A percentile compares a stretch with the other conserved stretches of the same genome.
These are phyloP conservation scores for Tetragonisca angustula DNA, from an alignment of 2,888 invertebrate genomes.

Conservation along the genomic window DNA sequence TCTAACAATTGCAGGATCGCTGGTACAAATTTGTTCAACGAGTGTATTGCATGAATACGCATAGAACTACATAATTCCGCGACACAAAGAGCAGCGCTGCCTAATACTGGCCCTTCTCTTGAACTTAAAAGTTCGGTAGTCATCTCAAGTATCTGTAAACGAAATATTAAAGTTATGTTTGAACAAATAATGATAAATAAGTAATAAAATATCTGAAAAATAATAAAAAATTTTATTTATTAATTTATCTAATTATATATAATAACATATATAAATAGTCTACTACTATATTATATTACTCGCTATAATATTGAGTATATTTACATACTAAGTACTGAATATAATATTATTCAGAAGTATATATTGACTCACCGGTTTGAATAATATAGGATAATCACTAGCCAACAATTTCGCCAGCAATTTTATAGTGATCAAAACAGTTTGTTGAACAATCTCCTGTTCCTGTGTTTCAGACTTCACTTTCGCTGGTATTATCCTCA, in stretches of 20 bases:
- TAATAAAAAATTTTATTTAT: background rate
- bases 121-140: slow-evolving; percentile 88
- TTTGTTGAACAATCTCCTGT: slow-evolving; percentile 90
- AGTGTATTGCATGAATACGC: slow-evolving; percentile 90
- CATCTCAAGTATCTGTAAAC: slow-evolving; percentile 86
- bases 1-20: slow-evolving; percentile 88
- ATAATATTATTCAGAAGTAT: background rate
- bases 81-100: slow-evolving; percentile 90
- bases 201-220: background rate
- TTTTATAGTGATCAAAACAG: slow-evolving; percentile 92
- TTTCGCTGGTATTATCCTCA: slow-evolving; percentile 86
- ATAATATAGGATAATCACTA: slow-evolving; percentile 88
- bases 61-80: slow-evolving; percentile 92
- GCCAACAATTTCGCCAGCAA: slow-evolving; percentile 91
- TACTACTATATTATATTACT: no score
- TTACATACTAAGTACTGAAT: background rate
- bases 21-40: slow-evolving; percentile 93
- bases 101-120: slow-evolving; percentile 87
- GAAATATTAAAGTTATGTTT: background rate
- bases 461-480: slow-evolving; percentile 86
- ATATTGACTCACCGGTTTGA: slow-evolving; percentile 85
- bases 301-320: background rate
- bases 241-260: background rate
- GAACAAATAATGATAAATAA: background rate
- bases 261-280: no score